Evolutionary conservation across 1,140 invertebrate species (phyloP), one percentile per base, ranked within the genome.

Genomic region (Hyles vespertilio): DNA sequence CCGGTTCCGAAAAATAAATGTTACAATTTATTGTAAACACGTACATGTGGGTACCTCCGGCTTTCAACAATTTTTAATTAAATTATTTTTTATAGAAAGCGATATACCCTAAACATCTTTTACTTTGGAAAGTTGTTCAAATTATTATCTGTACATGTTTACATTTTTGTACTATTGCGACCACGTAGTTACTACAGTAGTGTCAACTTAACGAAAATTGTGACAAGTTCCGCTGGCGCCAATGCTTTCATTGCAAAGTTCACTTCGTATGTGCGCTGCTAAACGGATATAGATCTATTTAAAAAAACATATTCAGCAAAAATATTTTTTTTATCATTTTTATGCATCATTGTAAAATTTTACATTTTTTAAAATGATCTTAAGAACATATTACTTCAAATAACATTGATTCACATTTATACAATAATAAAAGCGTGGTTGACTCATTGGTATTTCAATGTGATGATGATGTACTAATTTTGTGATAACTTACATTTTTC

Each of bases 101-200:
- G 43, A 34, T 52, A 44, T 22, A 54, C 22, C 34, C 43, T 36
- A 44, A 11, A 9, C 36, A 43, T 54, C 8, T 54, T 43, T 22
- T 12, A 48, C 10, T 47, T 56, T 22, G 45, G 67, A 65, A 70
- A 68, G 72, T 77, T 66, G 54, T 58, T 64, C 74, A 81, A 79
- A 80, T 73, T 79, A 80, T 75, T 79, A 79, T 80, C 72, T 77
- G 69, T 79, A 72, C 78, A 85, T 88, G 83, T 86, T 88, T 86
- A 88, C 83, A 84, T 86, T 84, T 81, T 79, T 74, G 75, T 74
- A 80, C 74, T 77, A 77, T 79, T 74, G 74, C 81, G 79, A 88
- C 84, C 85, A 88, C 85, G 85, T 88, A 86, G 82, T 83, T 84
- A 79, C 63, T 70, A 76, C 85, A 84, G 68, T 69, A 45, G 34